Conservation (phyloP, 2,888 invertebrate genomes). For the Calameuta pallipes region DNA sequence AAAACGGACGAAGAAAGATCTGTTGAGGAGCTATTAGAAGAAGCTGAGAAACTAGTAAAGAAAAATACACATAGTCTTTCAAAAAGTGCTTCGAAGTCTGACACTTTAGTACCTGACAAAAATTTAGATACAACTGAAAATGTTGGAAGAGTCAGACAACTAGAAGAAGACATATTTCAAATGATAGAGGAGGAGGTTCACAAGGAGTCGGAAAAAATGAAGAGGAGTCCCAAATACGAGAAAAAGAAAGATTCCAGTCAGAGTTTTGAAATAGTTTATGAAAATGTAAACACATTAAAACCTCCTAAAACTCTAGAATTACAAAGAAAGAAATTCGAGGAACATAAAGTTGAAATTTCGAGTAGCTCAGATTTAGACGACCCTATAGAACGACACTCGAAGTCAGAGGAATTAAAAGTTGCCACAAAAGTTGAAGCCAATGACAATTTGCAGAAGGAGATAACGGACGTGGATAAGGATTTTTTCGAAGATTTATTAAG, state of each 20-base stretch:
- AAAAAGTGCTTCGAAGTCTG: slow-evolving; percentile 51
- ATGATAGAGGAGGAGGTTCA: slow-evolving; percentile 57
- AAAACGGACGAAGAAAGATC: slow-evolving; percentile 56
- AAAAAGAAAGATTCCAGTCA: slow-evolving; percentile 45
- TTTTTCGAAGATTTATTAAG: slow-evolving; percentile 58
- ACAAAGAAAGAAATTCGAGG: slow-evolving; percentile 55
- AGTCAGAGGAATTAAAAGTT: slow-evolving; percentile 47
- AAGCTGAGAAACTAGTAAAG: slow-evolving; percentile 58
- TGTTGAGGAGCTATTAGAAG: slow-evolving; percentile 59
- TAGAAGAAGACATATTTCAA: slow-evolving; percentile 59
- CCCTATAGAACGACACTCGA: slow-evolving; percentile 58
- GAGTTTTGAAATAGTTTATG: slow-evolving; percentile 45
- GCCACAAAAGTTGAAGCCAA: slow-evolving; percentile 45
- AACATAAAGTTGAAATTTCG: slow-evolving; percentile 56
- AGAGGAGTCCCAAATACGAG: slow-evolving; percentile 47
- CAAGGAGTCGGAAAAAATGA: slow-evolving; percentile 53
- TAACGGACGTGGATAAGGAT: slow-evolving; percentile 61
- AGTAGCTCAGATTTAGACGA: slow-evolving; percentile 61
- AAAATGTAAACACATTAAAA: slow-evolving; percentile 43
- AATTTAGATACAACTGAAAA: slow-evolving; percentile 32
- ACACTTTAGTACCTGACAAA: slow-evolving; percentile 50
- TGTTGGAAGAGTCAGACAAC: slow-evolving; percentile 41
- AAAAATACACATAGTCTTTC: slow-evolving; percentile 53
- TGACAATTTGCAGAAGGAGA: slow-evolving; percentile 58
- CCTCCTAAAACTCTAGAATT: slow-evolving; percentile 47